Conservation (phyloP, 2,888 invertebrate genomes). For the Epistrophe eligans region DNA sequence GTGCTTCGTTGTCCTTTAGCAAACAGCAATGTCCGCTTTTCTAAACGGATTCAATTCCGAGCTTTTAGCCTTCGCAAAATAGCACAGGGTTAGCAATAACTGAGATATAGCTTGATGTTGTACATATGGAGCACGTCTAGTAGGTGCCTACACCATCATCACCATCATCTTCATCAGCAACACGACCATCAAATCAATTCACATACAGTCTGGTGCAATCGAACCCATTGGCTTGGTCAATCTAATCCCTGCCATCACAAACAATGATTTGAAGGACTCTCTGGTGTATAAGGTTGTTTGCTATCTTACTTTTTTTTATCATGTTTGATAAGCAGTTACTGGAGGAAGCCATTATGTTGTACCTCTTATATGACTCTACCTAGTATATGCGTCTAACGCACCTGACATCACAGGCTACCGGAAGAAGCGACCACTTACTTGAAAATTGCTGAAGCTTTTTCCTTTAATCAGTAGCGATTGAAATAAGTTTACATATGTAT, state of each 20-base stretch:
- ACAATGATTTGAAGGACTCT: constrained; percentile 25
- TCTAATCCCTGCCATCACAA: constrained; percentile 41
- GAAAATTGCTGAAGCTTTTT: constrained; percentile 31
- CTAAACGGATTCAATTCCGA: constrained; percentile 48
- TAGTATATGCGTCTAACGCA: constrained; percentile 7
- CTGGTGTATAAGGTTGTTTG: not conserved
- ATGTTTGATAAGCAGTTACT: constrained; percentile 20
- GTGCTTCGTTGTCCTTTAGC: constrained; percentile 27
- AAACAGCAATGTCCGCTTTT: constrained; percentile 33
- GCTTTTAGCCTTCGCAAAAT: constrained; percentile 44
- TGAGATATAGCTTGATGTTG: constrained; percentile 15
- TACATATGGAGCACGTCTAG: constrained; percentile 7
- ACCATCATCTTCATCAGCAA: constrained; percentile 43
- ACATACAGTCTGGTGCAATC: constrained; percentile 50
- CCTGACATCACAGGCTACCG: not conserved
- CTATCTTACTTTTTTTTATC: constrained; percentile 11
- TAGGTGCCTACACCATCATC: not conserved
- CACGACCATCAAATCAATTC: constrained; percentile 49
- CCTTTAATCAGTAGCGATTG: constrained; percentile 27
- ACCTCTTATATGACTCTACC: not conserved
- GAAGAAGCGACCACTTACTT: not conserved
- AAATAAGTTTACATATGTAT: not conserved
- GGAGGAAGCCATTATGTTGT: not conserved
- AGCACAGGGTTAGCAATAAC: constrained; percentile 44
- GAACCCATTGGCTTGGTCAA: constrained; percentile 56